These are phyloP conservation scores for Gadopsis bispinosus DNA, from an alignment of 2,797 vertebrate genomes.

Conservation along the genomic window DNA sequence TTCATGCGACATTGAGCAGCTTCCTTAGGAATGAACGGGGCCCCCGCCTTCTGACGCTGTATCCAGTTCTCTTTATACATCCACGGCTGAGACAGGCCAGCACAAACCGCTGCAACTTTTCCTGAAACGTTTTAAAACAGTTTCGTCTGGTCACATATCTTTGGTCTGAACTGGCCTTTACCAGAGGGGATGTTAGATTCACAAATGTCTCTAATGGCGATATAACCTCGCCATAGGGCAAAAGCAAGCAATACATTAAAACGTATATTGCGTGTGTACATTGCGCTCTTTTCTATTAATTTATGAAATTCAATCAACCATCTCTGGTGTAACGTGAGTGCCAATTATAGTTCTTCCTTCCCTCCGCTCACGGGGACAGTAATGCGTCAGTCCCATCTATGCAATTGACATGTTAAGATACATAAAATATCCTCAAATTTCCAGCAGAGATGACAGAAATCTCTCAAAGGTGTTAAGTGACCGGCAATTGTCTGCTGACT, in stretches of 20 bases:
- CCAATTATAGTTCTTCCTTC: constrained; percentile 24
- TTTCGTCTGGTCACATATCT: too few relatives aligned
- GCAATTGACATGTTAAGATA: neutral
- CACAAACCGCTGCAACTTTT: too few relatives aligned
- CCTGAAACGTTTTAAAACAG: too few relatives aligned
- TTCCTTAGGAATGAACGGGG: too few relatives aligned
- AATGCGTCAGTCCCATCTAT: neutral
- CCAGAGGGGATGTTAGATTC: constrained; percentile 5
- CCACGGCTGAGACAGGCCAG: too few relatives aligned
- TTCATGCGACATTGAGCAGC: too few relatives aligned
- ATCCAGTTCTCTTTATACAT: too few relatives aligned
- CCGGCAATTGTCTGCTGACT: constrained; percentile 9
- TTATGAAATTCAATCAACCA: constrained; percentile 45
- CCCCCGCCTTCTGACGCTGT: too few relatives aligned
- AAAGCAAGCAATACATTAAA: constrained; percentile 31
- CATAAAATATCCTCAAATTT: neutral
- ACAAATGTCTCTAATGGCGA: neutral
- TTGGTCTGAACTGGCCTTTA: neutral
- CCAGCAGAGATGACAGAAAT: neutral
- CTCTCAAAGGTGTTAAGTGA: neutral
- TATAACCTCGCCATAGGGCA: neutral
- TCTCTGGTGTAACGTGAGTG: constrained; percentile 23
- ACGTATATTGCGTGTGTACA: constrained; percentile 16
- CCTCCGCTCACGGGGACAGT: neutral
- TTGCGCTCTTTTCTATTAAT: constrained; percentile 24